These are phyloP conservation scores for Lycopodina hypogea DNA, from an alignment of 37 sponge, comb jelly and placozoan species.

Conservation along the genomic window DNA sequence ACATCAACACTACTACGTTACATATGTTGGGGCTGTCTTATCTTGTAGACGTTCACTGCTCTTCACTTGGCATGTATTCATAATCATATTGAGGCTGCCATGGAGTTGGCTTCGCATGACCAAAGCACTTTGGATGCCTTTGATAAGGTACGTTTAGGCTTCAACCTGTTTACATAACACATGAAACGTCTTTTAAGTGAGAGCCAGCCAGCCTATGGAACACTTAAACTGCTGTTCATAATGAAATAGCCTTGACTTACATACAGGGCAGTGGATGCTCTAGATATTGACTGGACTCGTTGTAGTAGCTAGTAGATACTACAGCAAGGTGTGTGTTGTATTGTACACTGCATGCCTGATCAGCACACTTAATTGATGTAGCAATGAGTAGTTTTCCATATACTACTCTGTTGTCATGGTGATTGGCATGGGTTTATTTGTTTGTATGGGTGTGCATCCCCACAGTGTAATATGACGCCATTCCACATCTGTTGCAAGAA, in stretches of 20 bases:
- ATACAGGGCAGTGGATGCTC: no score
- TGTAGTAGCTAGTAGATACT: no score
- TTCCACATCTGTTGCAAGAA: conserved; percentile 12
- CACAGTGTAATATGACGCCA: conserved; percentile 1
- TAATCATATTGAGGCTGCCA: conserved; percentile 7
- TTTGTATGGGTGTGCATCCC: no score
- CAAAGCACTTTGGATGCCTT: conserved; percentile 21
- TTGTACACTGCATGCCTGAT: no score
- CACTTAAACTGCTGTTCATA: no score
- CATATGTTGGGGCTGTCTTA: neutral
- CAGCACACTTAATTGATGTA: no score
- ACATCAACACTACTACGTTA: neutral
- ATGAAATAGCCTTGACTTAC: no score
- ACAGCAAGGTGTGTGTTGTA: no score
- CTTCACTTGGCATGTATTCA: conserved; percentile 18
- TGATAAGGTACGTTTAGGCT: conserved; percentile 2
- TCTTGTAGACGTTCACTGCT: neutral
- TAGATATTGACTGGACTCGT: no score
- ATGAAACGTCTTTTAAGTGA: neutral
- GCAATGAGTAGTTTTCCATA: no score
- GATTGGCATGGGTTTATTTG: no score
- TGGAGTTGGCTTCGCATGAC: conserved; percentile 4
- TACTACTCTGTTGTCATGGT: no score
- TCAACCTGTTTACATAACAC: neutral
- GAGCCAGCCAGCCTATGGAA: neutral